Percentiles rank a stretch among this genome's conserved stretches.
Conservation (phyloP, 2,888 invertebrate species). For the Liodrosophila aerea region DNA sequence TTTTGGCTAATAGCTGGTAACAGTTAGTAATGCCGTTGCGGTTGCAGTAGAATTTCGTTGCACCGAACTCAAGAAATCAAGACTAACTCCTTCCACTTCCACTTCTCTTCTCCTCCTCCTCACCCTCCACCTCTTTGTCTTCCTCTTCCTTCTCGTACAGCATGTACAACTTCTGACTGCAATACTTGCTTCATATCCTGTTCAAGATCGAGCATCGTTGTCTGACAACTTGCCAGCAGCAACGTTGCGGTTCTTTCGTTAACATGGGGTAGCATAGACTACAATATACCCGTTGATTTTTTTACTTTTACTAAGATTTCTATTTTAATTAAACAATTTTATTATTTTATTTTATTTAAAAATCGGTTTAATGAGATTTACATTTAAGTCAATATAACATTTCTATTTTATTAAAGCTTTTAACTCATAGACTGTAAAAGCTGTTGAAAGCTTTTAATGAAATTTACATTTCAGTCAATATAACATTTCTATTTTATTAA, state of each 20-base stretch:
- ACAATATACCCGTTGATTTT: conserved; percentile 1
- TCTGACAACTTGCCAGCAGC: conserved; percentile 27
- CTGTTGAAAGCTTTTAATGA: too few relatives aligned
- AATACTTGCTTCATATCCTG: conserved; percentile 40
- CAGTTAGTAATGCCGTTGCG: conserved; percentile 49
- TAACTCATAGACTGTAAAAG: too few relatives aligned
- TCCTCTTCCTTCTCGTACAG: conserved; percentile 3
- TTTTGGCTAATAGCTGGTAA: conserved; percentile 50
- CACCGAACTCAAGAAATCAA: conserved; percentile 32
- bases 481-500: too few relatives aligned
- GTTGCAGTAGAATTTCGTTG: conserved; percentile 9
- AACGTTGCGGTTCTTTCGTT: not conserved
- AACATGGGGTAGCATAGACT: conserved; percentile 11
- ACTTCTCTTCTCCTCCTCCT: too few relatives aligned
- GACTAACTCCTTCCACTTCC: conserved; percentile 3
- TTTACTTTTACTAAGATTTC: too few relatives aligned
- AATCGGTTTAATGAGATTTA: too few relatives aligned
- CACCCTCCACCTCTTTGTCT: too few relatives aligned
- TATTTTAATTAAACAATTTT: too few relatives aligned
- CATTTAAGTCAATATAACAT: too few relatives aligned
- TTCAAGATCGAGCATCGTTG: conserved; percentile 27
- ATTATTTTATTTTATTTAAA: too few relatives aligned
- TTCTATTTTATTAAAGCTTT: too few relatives aligned
- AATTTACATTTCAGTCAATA: too few relatives aligned
- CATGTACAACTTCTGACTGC: conserved; percentile 3